Evolutionary conservation across 2,113 vertebrate genomes (phyloP), one percentile per base, ranked within the genome.

Genomic region (Elephantulus edwardii): DNA sequence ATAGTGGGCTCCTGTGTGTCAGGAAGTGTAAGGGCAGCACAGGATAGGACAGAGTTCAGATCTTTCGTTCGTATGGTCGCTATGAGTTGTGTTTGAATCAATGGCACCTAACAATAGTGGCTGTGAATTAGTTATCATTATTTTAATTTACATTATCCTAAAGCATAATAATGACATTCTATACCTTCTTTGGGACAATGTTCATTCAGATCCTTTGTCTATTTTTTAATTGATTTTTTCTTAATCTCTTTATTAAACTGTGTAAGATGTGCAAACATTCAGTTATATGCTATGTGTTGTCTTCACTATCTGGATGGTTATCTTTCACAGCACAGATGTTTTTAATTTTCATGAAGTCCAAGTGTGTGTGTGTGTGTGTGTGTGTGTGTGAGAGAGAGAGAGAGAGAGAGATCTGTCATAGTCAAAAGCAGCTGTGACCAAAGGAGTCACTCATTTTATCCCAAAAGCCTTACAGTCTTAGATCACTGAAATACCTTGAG

Each of bases 391-490:
- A n/a, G n/a, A n/a, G n/a, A n/a, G n/a, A n/a, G n/a, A n/a, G n/a
- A n/a, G n/a, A n/a, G n/a, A n/a, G n/a, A n/a, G n/a, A n/a, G n/a
- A n/a, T n/a, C n/a, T 80, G 24, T 62, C 70, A 60, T 56, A 52
- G 48, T 26, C 52, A 64, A 38, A 58, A 44, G 68, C 22, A 64
- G 60, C 12, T 44, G 40, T 70, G 48, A 28, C 77, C 48, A n/a
- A 42, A 62, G 80, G 83, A 72, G 46, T 72, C 81, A 84, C 22
- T 74, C 26, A 46, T 12, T 78, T 85, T 91, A 85, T 78, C 81
- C 66, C 62, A 81, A 68, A 44, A 78, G 28, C 66, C 83, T 71
- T 75, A 79, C 30, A 54, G 48, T 92, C 86, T 88, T 70, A 89
- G 70, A 10, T 92, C 76, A 71, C 64, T 72, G 14, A 75, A 79